Evolutionary conservation across 2,888 invertebrate genomes (phyloP).

Genomic region (Listrodromus nycthemerus): DNA sequence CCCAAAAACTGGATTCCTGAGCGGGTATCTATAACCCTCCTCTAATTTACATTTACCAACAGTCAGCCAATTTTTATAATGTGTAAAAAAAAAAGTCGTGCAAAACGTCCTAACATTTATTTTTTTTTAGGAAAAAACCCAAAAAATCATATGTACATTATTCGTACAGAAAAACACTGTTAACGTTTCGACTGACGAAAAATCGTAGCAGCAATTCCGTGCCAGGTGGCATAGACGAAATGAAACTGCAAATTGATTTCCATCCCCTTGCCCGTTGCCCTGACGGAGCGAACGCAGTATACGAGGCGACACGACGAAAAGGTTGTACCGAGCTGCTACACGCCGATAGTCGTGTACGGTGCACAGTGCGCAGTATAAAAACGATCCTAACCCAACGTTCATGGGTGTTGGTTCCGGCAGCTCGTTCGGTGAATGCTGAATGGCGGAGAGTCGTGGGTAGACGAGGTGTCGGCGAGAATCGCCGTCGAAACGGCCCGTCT

Average conservation of each 20-base stretch:
- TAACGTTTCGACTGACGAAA: conserved; percentile 7
- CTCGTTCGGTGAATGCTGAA: conserved; percentile 54
- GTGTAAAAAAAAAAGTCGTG: neutral
- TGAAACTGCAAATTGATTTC: conserved; percentile 54
- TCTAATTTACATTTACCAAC: too few species aligned
- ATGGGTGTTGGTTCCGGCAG: conserved; percentile 4
- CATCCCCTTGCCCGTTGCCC: conserved; percentile 4
- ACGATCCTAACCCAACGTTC: conserved; percentile 47
- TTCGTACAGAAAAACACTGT: neutral
- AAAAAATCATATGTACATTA: neutral
- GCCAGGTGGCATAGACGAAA: conserved; percentile 13
- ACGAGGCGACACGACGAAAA: conserved; percentile 16
- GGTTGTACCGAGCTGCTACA: conserved; percentile 39
- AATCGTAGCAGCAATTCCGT: conserved; percentile 13
- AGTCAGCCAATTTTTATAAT: neutral
- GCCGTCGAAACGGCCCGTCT: conserved; percentile 53
- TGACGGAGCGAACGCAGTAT: neutral
- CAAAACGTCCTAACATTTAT: neutral
- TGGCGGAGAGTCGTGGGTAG: conserved; percentile 21
- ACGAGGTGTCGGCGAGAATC: conserved; percentile 43
- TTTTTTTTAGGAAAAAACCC: neutral
- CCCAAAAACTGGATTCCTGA: too few species aligned
- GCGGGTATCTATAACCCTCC: too few species aligned
- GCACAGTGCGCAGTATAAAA: conserved; percentile 50
- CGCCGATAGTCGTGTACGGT: conserved; percentile 7